A percentile compares a stretch with the other conserved stretches of the same genome.
These are phyloP conservation scores for Chrysogorgia sp. DNA, from an alignment of 92 coral and sea anemone species.

Conservation along the genomic window DNA sequence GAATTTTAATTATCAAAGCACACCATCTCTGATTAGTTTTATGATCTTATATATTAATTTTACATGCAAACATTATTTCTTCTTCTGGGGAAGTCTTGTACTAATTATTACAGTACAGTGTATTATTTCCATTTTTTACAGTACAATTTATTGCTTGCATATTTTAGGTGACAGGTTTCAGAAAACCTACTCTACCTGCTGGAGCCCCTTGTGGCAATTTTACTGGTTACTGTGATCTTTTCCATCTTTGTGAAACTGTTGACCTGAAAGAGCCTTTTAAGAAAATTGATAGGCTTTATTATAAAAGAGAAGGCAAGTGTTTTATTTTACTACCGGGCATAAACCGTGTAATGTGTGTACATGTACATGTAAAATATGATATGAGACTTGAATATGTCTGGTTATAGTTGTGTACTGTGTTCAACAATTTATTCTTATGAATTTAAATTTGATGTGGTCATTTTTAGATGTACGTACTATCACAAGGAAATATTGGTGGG, in stretches of 20 bases:
- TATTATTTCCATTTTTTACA: too few relatives aligned
- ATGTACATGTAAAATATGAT: neutral
- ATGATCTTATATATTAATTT: too few relatives aligned
- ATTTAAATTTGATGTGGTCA: neutral
- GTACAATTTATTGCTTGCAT: too few relatives aligned
- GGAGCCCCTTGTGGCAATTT: slow-evolving; percentile 90
- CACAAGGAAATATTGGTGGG: slow-evolving; percentile 96
- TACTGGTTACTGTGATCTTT: slow-evolving; percentile 91
- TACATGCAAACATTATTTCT: too few relatives aligned
- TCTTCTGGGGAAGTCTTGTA: too few relatives aligned
- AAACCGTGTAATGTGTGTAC: too few relatives aligned
- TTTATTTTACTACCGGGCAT: neutral
- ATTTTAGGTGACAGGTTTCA: slow-evolving; percentile 36
- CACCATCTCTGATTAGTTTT: too few relatives aligned
- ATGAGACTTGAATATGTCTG: neutral
- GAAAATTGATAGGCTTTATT: slow-evolving; percentile 70
- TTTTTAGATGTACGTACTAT: slow-evolving; percentile 73
- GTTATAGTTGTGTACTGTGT: neutral
- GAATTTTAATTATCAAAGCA: too few relatives aligned
- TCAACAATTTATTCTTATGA: neutral
- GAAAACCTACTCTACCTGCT: slow-evolving; percentile 62
- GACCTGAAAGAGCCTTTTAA: slow-evolving; percentile 76
- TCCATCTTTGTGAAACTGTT: slow-evolving; percentile 79
- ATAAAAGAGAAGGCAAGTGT: slow-evolving; percentile 78
- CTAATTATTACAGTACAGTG: too few relatives aligned